Base-by-base conservation (phyloP, 2,113 vertebrate genomes). In the Larimichthys polyactis region DNA sequence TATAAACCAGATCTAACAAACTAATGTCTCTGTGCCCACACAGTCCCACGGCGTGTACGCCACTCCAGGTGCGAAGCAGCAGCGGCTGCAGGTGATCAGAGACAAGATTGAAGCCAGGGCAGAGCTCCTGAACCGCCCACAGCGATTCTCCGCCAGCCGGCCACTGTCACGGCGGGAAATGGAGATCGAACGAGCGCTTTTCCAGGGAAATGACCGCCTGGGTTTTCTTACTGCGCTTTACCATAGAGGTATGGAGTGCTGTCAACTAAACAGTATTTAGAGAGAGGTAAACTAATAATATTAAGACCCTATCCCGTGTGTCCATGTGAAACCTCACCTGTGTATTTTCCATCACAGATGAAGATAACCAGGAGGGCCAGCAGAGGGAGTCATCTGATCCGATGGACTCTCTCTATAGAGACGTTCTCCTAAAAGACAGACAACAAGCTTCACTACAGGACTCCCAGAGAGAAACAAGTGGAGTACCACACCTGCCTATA, bases 151-250 rank as follows among this genome's bases (percentile, higher is more conserved):
- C 4, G 93, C 96, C 92, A 98, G 97, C 92, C 96, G 94, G 40
- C 95, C 96, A 8, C 95, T 99, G 79, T 97, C 95, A 46, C 95
- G 98, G 0, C 89, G 98, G 16, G 97, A 99, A 94, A 99, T 99
- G 96, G 98, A 99, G 94, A 99, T 99, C 6, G 98, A 99, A 79
- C 96, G 91, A 0, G 96, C 97, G 0, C 96, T 99, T 64, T 99
- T 98, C 84, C 98, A 97, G 78, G 98, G 98, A 16, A 96, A 83
- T 1, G 97, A 98, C 72, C 95, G 97, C 0, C 96, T 93, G 58
- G 94, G 96, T 60, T 99, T 98, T 89, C 96, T 99, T 54, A 86
- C 96, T 6, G 95, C 97, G 0, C 97, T 99, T 72, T 99, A 98
- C 93, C 97, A 99, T 32, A 90, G 96, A 96, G 97, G 98, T 98